Evolutionary conservation across 2,888 invertebrate species (phyloP), one percentile per base, ranked within the genome.

Genomic region (Xylophagus ater): DNA sequence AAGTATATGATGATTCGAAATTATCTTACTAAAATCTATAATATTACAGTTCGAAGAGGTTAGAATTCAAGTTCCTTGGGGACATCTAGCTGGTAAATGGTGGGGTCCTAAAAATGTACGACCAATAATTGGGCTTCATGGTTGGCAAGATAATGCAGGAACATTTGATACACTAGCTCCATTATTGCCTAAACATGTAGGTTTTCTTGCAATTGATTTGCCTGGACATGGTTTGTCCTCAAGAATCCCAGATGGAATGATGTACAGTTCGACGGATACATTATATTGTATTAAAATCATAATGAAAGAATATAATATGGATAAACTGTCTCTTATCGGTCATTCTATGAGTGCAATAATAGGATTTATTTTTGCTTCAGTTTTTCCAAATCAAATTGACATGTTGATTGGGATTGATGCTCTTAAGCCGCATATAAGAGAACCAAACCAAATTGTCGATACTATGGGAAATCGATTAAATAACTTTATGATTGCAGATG

Each of bases 121-220:
- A 33, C 37, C 37, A 3, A 37, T 37, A 5, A 29, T 37, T 5
- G 37, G 21, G 3, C 7, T 37, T 9, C 37, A 37, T 54, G 85
- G 85, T 0, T 81, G 81, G 79, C 77, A 74, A 61, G 84, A 85
- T 57, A 85, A 83, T 56, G 77, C 79, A n/a, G 78, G 76, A 13
- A 71, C 78, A 0, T 86, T 80, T 66, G 81, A 84, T 56, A 70
- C 72, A 0, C 54, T 85, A n/a, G 72, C 75, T 4, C 79, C 80
- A 1, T 55, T 74, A 40, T 58, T 85, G 17, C 65, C 68, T 3
- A 48, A 59, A 15, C 55, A 69, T 37, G 47, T 67, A 5, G 59
- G 71, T 2, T 65, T 72, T 38, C 54, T 83, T 10, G 73, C 79
- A 1, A 59, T 81, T 13, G 81, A 81, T 57, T 65, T 76, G 17